Percentiles rank a stretch among this genome's conserved stretches.
Conservation (phyloP, 2,888 invertebrate genomes). For the Buathra laborator region DNA sequence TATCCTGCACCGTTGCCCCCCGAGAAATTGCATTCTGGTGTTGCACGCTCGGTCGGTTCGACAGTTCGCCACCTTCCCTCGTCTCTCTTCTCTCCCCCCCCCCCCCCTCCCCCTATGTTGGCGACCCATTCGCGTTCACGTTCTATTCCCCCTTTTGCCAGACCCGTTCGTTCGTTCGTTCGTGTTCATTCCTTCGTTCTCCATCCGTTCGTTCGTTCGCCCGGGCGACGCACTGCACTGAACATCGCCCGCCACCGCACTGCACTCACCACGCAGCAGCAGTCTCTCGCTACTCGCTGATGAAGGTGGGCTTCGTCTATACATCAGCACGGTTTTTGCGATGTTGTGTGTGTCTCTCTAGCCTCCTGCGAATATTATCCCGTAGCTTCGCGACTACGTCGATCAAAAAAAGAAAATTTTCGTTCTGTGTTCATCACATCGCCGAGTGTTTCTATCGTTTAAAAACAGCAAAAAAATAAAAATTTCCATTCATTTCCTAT, state of each 20-base stretch:
- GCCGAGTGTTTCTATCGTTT: no score
- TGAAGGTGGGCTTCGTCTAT: conserved; percentile 43
- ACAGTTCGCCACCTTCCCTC: conserved; percentile 74
- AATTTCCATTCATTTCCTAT: not conserved
- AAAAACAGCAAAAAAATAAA: not conserved
- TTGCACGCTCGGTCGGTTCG: conserved; percentile 69
- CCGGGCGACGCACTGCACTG: conserved; percentile 72
- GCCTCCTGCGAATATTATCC: not conserved
- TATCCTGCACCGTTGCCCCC: conserved; percentile 23
- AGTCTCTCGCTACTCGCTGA: conserved; percentile 69
- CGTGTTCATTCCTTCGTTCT: conserved; percentile 53
- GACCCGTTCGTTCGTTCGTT: conserved; percentile 50
- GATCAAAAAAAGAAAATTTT: not conserved
- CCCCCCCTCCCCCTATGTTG: conserved; percentile 5
- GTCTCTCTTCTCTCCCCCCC: conserved; percentile 41
- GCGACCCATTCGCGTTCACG: conserved; percentile 41
- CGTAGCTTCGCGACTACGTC: not conserved
- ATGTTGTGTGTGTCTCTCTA: conserved; percentile 12
- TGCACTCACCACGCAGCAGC: conserved; percentile 70
- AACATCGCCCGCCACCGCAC: conserved; percentile 64
- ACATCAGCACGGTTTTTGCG: conserved; percentile 3
- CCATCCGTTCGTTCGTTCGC: conserved; percentile 67
- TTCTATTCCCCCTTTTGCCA: conserved; percentile 46
- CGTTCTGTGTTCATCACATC: not conserved
- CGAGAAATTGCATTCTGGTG: conserved; percentile 62